A percentile compares a stretch with the other conserved stretches of the same genome.
These are phyloP conservation scores for Elmis aenea DNA, from an alignment of 2,888 invertebrate species.

Conservation along the genomic window DNA sequence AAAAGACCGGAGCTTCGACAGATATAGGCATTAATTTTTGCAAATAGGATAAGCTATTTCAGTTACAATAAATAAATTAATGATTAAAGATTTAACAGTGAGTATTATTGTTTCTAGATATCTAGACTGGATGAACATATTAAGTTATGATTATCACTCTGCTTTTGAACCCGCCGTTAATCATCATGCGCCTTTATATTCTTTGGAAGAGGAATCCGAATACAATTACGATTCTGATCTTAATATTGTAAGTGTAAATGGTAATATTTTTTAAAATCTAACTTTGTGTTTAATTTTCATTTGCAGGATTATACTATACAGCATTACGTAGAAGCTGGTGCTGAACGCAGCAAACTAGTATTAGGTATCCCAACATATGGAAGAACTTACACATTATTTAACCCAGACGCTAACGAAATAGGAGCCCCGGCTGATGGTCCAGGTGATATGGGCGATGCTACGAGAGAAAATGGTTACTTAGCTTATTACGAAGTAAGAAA, in stretches of 20 bases:
- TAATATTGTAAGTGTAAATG: slow-evolving; percentile 83
- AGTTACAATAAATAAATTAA: no score
- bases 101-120: slow-evolving; percentile 53
- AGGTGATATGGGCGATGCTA: slow-evolving; percentile 85
- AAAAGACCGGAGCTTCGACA: no score
- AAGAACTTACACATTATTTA: slow-evolving; percentile 82
- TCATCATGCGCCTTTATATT: slow-evolving; percentile 83
- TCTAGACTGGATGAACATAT: slow-evolving; percentile 86
- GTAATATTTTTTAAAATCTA: background rate
- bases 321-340: slow-evolving; percentile 74
- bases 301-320: slow-evolving; percentile 78
- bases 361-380: slow-evolving; percentile 88
- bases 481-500: slow-evolving; percentile 80
- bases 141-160: slow-evolving; percentile 90
- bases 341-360: slow-evolving; percentile 73
- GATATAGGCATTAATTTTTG: no score
- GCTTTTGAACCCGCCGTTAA: slow-evolving; percentile 87
- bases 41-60: no score
- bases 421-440: slow-evolving; percentile 88
- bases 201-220: slow-evolving; percentile 75
- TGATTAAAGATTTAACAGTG: no score
- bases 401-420: slow-evolving; percentile 78
- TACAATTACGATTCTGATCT: slow-evolving; percentile 84
- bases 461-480: slow-evolving; percentile 86
- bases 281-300: background rate